Base-by-base conservation (phyloP, 2,797 vertebrate genomes). In the Poliocrania exsul region DNA sequence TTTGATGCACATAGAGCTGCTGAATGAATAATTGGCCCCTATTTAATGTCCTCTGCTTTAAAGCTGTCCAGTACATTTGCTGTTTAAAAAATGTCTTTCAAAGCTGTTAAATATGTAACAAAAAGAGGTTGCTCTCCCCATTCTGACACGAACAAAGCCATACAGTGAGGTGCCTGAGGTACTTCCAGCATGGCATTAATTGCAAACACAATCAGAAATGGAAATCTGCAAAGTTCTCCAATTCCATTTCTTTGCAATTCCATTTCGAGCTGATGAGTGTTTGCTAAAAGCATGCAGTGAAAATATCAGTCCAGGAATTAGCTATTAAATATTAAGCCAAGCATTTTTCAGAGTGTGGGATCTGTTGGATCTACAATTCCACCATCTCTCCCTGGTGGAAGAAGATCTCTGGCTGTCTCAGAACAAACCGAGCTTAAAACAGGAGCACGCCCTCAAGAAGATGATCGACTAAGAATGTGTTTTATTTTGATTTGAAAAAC, bases 81-180 rank as follows among this genome's bases (percentile, higher is more conserved):
- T 92, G 81, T 95, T 88, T 95, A 51, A 61, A 95, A 93, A 90
- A 94, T 91, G 93, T 94, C 94, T 94, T 96, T 96, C 93, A 93
- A 85, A 97, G 93, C 93, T 90, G 81, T 90, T 96, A 96, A 96
- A 96, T 96, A 96, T 96, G 97, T 95, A 96, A 95, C 88, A 92
- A 96, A 93, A 92, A 86, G 77, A 88, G 84, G 91, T 91, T 95
- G 93, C 95, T 96, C 80, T 96, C 90, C 81, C 78, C 86, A 92
- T 86, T 94, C 81, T 91, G 92, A 96, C 86, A 57, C 1, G 69
- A 96, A 97, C 97, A 97, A 96, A 97, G 96, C 94, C 88, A 92
- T 89, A 90, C 82, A 87, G 83, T 73, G 85, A 95, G 91, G 93
- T 86, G 93, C 95, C 92, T 3, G 82, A 75, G 91, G 93, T 95